Percentiles rank a stretch among this genome's conserved stretches.
phyloP scores from a whole-genome alignment of 2,797 vertebrate genomes.

The Stomatorhinus walkeri region DNA sequence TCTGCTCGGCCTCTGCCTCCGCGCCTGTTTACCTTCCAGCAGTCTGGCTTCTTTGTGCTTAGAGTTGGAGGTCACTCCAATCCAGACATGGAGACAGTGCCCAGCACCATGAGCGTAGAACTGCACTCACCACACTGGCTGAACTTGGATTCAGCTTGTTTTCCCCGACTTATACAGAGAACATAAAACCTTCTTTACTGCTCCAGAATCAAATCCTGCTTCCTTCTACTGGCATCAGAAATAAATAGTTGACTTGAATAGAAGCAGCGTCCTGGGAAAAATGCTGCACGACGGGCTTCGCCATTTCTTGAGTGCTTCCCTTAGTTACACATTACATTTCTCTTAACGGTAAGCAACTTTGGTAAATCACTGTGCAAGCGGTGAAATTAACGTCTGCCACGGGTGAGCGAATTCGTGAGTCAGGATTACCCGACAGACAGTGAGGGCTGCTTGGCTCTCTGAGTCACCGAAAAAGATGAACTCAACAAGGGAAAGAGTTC shows the following conservation, averaged over 20 bases:
- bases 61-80: neutral
- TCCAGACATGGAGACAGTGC: neutral
- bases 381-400: constrained; percentile 34
- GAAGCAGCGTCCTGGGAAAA: neutral
- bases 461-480: neutral
- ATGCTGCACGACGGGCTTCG: neutral
- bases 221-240: neutral
- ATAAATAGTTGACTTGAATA: neutral
- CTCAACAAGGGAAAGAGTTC: neutral
- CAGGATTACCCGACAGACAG: neutral
- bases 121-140: neutral
- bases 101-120: neutral
- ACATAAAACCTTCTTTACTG: neutral
- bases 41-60: neutral
- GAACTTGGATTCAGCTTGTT: neutral
- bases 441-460: neutral
- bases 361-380: neutral
- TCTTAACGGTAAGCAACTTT: neutral
- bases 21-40: constrained; percentile 27
- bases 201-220: neutral
- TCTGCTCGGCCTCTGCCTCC: constrained; percentile 34
- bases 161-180: neutral
- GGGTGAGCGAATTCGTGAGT: neutral
- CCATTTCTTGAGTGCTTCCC: neutral
- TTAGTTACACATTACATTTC: neutral